Evolutionary conservation across 1,140 invertebrate genomes (phyloP).

Genomic region (Temnothorax curvispinosus): DNA sequence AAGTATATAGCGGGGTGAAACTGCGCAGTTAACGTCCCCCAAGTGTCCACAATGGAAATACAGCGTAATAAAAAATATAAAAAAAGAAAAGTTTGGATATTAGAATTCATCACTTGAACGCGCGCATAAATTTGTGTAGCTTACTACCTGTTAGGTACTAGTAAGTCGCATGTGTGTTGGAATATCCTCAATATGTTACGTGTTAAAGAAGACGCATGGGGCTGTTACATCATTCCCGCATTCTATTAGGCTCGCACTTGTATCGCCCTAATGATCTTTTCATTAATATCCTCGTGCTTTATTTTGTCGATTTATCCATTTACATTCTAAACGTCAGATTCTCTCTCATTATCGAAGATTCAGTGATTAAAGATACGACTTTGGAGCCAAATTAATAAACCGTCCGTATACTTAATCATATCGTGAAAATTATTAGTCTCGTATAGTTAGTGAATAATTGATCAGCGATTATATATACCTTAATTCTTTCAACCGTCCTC

Average conservation of each 20-base stretch:
- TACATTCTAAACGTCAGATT: slow-evolving; percentile 39
- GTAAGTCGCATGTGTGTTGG: not conserved
- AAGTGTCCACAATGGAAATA: not conserved
- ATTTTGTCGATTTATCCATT: slow-evolving; percentile 35
- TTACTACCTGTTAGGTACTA: slow-evolving; percentile 14
- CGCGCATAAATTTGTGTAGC: slow-evolving; percentile 1
- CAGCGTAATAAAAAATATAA: not conserved
- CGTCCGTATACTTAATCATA: not conserved
- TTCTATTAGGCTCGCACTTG: slow-evolving; percentile 44
- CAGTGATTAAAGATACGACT: slow-evolving; percentile 1
- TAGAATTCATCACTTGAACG: not conserved
- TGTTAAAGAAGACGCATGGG: slow-evolving; percentile 40
- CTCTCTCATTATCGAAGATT: slow-evolving; percentile 17
- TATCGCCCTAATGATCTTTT: slow-evolving; percentile 56
- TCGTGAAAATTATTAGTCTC: slow-evolving; percentile 42
- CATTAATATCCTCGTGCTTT: slow-evolving; percentile 46
- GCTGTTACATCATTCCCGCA: slow-evolving; percentile 15
- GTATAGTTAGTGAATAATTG: not conserved
- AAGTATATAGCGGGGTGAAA: not conserved
- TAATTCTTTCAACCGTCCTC: not conserved
- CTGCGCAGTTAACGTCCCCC: not conserved
- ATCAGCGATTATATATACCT: not conserved
- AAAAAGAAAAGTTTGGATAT: not conserved
- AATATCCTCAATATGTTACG: not conserved
- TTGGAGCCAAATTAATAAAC: slow-evolving; percentile 31